These are phyloP conservation scores for Acanthochromis polyacanthus DNA, from an alignment of 2,113 vertebrate species.

Conservation along the genomic window DNA sequence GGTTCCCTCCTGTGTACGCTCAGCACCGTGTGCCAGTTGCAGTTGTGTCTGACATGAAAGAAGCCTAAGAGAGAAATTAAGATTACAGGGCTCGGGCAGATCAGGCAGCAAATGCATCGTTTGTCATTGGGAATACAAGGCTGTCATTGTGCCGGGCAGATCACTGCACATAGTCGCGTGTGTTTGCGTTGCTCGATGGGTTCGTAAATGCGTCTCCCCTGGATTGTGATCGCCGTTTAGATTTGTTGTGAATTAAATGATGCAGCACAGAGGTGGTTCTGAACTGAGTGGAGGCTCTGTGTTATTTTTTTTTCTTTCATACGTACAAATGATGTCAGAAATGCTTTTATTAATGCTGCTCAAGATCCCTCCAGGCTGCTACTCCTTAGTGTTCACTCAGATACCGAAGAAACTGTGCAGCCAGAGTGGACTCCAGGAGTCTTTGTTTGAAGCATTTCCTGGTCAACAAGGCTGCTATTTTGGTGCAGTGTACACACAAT, in stretches of 20 bases:
- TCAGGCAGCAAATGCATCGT: conserved; percentile 48
- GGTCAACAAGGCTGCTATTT: not conserved
- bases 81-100: conserved; percentile 32
- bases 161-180: not conserved
- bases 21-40: not conserved
- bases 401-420: not conserved
- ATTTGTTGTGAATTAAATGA: conserved; percentile 31
- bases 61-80: conserved; percentile 33
- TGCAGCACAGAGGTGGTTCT: conserved; percentile 1
- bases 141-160: conserved; percentile 27
- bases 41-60: conserved; percentile 32
- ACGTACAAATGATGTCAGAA: conserved; percentile 2
- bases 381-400: not conserved
- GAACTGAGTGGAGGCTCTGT: not conserved
- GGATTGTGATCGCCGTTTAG: conserved; percentile 18
- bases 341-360: conserved; percentile 28
- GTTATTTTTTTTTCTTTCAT: conserved; percentile 3
- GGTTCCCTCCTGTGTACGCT: not conserved
- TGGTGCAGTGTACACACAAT: not conserved
- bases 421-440: not conserved
- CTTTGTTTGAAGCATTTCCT: conserved; percentile 18
- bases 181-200: not conserved
- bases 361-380: not conserved
- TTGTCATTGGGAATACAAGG: conserved; percentile 40
- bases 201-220: conserved; percentile 13